These are phyloP conservation scores for Myoxocephalus aenaeus DNA, from an alignment of 2,797 vertebrate genomes.

Conservation along the genomic window DNA sequence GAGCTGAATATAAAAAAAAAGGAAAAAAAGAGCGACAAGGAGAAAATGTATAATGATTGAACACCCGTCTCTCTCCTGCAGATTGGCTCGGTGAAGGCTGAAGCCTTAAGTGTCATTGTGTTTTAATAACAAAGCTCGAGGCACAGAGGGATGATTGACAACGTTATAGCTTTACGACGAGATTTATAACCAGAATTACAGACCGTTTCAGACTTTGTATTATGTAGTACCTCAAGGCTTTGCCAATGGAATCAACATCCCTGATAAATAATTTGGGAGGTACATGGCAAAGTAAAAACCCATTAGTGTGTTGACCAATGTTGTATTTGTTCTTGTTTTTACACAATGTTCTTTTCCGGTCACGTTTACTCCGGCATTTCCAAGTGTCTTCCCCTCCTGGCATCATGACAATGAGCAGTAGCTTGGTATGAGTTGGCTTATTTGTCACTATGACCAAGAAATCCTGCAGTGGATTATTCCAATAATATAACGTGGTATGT, in stretches of 20 bases:
- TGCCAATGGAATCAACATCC: conserved; percentile 35
- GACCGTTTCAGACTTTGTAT: conserved; percentile 40
- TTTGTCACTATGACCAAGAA: neutral
- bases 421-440: neutral
- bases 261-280: conserved; percentile 22
- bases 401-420: neutral
- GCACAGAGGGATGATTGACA: conserved; percentile 41
- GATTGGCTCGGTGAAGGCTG: conserved; percentile 34
- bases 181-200: conserved; percentile 58
- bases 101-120: conserved; percentile 41
- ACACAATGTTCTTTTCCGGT: neutral
- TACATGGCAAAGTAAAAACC: conserved; percentile 21
- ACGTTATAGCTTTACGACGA: conserved; percentile 44
- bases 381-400: neutral
- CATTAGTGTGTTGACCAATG: neutral
- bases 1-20: neutral
- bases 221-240: conserved; percentile 32
- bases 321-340: conserved; percentile 1
- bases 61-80: conserved; percentile 20
- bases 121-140: conserved; percentile 54
- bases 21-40: neutral
- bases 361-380: neutral
- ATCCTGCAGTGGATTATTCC: too few relatives aligned
- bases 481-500: too few relatives aligned
- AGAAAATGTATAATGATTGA: conserved; percentile 8